A percentile compares a stretch with the other conserved stretches of the same genome.
These are phyloP conservation scores for Thymelicus sylvestris DNA, from an alignment of 2,888 invertebrate species.

Conservation along the genomic window DNA sequence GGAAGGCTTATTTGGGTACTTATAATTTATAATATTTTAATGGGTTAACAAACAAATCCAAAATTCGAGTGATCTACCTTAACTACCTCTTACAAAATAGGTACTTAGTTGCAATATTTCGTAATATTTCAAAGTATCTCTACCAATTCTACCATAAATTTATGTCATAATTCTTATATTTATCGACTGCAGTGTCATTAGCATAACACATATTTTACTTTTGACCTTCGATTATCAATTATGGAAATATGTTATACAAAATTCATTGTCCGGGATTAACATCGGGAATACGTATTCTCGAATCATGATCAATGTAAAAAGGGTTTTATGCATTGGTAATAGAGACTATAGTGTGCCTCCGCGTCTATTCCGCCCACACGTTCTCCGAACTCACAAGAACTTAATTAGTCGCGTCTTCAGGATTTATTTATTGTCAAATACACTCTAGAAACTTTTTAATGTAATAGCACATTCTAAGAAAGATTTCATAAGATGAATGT, in stretches of 20 bases:
- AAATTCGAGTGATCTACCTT: too few relatives aligned
- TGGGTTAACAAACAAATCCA: too few relatives aligned
- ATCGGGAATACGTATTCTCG: slow-evolving; percentile 9
- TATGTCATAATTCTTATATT: neutral
- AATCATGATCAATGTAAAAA: neutral
- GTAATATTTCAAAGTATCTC: neutral
- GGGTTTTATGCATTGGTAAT: slow-evolving; percentile 26
- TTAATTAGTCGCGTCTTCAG: slow-evolving; percentile 72
- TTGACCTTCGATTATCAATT: slow-evolving; percentile 69
- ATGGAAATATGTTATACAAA: slow-evolving; percentile 62
- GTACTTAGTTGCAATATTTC: too few relatives aligned
- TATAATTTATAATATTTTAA: too few relatives aligned
- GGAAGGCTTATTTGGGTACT: too few relatives aligned
- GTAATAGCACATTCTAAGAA: slow-evolving; percentile 59
- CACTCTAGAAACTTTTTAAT: slow-evolving; percentile 62
- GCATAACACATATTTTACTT: slow-evolving; percentile 54
- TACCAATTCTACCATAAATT: neutral
- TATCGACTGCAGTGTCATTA: slow-evolving; percentile 42
- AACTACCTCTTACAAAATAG: too few relatives aligned
- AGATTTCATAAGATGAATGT: slow-evolving; percentile 61
- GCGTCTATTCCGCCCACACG: slow-evolving; percentile 62
- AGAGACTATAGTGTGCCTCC: slow-evolving; percentile 1
- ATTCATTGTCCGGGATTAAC: slow-evolving; percentile 42
- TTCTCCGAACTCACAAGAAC: slow-evolving; percentile 71
- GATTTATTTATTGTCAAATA: slow-evolving; percentile 74